Evolutionary conservation across 2,797 vertebrate genomes (phyloP).

Genomic region (Lithobates pipiens): DNA sequence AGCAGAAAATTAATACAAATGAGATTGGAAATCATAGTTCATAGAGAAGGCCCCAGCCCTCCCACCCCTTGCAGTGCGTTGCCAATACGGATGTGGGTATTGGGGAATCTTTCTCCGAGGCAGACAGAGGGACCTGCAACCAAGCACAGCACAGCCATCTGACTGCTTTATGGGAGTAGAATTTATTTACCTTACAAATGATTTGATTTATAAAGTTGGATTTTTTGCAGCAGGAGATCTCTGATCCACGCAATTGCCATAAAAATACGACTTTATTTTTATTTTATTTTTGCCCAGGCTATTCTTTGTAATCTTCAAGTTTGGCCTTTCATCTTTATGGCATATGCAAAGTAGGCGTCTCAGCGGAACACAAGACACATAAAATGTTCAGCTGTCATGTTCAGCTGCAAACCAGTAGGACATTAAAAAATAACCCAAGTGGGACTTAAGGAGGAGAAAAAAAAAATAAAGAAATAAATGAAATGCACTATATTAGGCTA

Average conservation of each 20-base stretch:
- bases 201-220: slow-evolving; percentile 36
- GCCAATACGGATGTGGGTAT: slow-evolving; percentile 1
- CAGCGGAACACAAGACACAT: slow-evolving; percentile 50
- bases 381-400: slow-evolving; percentile 63
- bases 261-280: slow-evolving; percentile 33
- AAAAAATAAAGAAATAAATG: slow-evolving; percentile 39
- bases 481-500: slow-evolving; percentile 63
- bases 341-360: slow-evolving; percentile 54
- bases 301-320: slow-evolving; percentile 62
- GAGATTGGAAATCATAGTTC: slow-evolving; percentile 17
- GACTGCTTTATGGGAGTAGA: slow-evolving; percentile 2
- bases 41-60: background rate
- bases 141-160: slow-evolving; percentile 50
- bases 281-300: slow-evolving; percentile 53
- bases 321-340: slow-evolving; percentile 60
- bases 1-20: slow-evolving; percentile 27
- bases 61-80: background rate
- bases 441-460: slow-evolving; percentile 62
- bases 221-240: slow-evolving; percentile 15
- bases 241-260: slow-evolving; percentile 6
- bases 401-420: slow-evolving; percentile 65
- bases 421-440: slow-evolving; percentile 67
- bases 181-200: slow-evolving; percentile 40
- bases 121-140: slow-evolving; percentile 31
- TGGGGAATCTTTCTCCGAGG: slow-evolving; percentile 13